Base-by-base conservation (phyloP, 1,140 invertebrate genomes). In the Cotesia chilonis region DNA sequence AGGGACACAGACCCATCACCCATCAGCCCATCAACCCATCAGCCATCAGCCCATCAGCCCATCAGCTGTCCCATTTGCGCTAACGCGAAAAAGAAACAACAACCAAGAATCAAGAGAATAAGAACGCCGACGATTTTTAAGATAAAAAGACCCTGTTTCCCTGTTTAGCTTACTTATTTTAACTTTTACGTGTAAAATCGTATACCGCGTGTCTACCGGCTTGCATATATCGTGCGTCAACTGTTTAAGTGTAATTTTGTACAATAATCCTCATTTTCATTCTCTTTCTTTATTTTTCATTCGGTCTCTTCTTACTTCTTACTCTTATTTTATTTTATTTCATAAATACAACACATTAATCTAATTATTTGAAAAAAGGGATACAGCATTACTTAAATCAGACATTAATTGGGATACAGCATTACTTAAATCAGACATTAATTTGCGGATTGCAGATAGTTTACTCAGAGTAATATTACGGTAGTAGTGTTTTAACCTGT, bases 41-140 rank as follows among this genome's bases (percentile, higher is more conserved):
- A 17, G 17, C 17, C 17, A 17, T 17, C 17, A 47, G 41, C 41
- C 41, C 41, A 47, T 47, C 41, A 47, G 41, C 76, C 78, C 82
- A 82, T 84, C 82, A 84, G 81, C 83, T 84, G 83, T 83, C 82
- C 81, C 81, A 83, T 83, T 84, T 81, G 80, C 80, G 78, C 74
- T 70, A 72, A 76, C 68, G 69, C 75, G 66, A 68, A 74, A 28
- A 28, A 28, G 28, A 28, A 28, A 28, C 28, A 28, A 28, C 28
- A 28, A 28, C 28, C 28, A 28, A 28, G 28, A 28, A 28, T 28
- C 28, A 28, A 28, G 28, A 28, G 28, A 28, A 28, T 28, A 28
- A 28, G 70, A 72, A 76, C 68, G 69, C 75, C 68, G 69, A 74
- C 77, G 77, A 61, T 70, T 63, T 20, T 63, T 20, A 63, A 64